phyloP scores from a whole-genome alignment of 2,888 invertebrate species.

The Cheiracanthium punctorium region DNA sequence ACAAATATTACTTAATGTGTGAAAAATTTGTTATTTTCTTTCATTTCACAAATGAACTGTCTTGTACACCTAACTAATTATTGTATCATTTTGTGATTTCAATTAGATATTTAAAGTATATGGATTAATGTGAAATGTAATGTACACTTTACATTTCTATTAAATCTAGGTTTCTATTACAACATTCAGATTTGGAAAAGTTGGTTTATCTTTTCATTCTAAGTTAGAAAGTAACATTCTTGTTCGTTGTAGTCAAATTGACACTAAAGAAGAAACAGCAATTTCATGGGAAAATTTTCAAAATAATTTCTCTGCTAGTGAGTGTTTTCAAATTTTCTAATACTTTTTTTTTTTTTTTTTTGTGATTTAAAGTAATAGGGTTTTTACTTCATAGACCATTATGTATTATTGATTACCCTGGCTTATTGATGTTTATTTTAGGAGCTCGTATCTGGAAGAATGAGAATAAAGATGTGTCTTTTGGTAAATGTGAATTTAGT shows the following conservation, averaged over 20 bases:
- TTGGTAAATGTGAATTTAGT: conserved; percentile 56
- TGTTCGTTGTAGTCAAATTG: conserved; percentile 56
- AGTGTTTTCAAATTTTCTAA: conserved; percentile 9
- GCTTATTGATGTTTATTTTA: too few relatives aligned
- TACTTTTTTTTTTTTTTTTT: too few relatives aligned
- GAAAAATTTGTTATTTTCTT: too few relatives aligned
- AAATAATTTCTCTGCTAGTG: conserved; percentile 65
- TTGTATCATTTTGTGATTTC: not conserved
- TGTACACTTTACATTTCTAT: too few relatives aligned
- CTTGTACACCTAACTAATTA: too few relatives aligned
- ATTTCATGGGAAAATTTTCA: conserved; percentile 71
- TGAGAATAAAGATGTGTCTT: conserved; percentile 20
- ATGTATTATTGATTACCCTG: too few relatives aligned
- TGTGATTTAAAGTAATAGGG: too few relatives aligned
- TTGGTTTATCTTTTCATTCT: conserved; percentile 48
- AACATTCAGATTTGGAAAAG: conserved; percentile 53
- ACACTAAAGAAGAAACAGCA: conserved; percentile 61
- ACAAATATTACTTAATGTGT: too few relatives aligned
- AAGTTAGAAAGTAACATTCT: conserved; percentile 41
- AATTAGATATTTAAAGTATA: too few relatives aligned
- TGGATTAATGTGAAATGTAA: too few relatives aligned
- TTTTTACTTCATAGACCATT: too few relatives aligned
- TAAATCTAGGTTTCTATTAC: conserved; percentile 57
- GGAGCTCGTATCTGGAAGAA: conserved; percentile 62
- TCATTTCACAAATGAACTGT: too few relatives aligned